Evolutionary conservation across 2,888 invertebrate species (phyloP), one percentile per base, ranked within the genome.

Genomic region (Chymomyza fuscimana): DNA sequence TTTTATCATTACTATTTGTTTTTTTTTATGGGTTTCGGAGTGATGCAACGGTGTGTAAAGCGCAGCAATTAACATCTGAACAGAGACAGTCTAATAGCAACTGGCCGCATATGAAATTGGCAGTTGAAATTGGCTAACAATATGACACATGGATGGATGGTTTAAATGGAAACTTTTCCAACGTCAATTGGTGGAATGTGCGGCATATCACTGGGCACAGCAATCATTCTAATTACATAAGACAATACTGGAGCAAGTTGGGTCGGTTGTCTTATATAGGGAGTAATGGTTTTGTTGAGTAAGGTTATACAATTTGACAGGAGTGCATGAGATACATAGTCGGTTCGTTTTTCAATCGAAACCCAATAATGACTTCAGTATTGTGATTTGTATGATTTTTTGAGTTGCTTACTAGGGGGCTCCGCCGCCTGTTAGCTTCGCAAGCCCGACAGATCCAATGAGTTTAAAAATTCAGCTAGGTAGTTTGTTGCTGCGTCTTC

Each of bases 81-180:
- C 58, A 25, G 58, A 58, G 58, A 58, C 29, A 58, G 29, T 4
- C 7, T 16, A 19, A 54, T 22, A 19, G 54, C 54, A 15, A n/a
- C 19, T 54, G 15, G 5, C 32, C 6, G 29, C 32, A 25, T 74
- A 9, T 6, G 22, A 32, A 64, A 63, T 65, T 74, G 62, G 66
- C 71, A 69, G 52, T 63, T n/a, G 5, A 61, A 65, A 71, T 68
- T 40, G 56, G 50, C 3, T 25, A 64, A 66, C 70, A 73, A 68
- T 76, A 72, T 19, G 52, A 19, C 52, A 19, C 52, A 16, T 54
- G 52, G 52, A 46, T 46, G 40, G 40, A 12, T 32, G 32, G 32
- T 46, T 46, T 46, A 12, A 46, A 12, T 46, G 40, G 40, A 46
- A 46, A 5, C 4, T 7, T 15, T 46, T 0, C 1, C 1, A 12